phyloP scores from a whole-genome alignment of 2,797 vertebrate species.

The Simalia tracyae region DNA sequence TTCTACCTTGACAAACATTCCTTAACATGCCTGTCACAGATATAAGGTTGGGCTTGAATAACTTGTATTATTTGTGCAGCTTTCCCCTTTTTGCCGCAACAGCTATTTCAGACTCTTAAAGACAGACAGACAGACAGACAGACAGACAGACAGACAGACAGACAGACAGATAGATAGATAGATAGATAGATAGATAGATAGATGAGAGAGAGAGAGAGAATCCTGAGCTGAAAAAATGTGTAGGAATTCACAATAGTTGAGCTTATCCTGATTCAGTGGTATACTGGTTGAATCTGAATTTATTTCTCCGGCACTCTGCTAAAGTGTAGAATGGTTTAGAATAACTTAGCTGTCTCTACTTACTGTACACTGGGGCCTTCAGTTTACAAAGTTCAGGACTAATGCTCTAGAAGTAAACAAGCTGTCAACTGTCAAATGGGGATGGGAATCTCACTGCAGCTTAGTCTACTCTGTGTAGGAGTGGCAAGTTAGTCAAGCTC shows the following conservation, averaged over 20 bases:
- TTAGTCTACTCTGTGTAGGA: neutral
- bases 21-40: neutral
- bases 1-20: slow-evolving; percentile 1
- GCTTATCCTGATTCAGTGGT: neutral
- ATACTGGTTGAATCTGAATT: neutral
- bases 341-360: neutral
- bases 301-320: neutral
- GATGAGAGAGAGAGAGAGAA: no score
- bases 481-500: neutral
- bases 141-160: neutral
- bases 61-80: neutral
- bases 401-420: neutral
- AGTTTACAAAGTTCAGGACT: neutral
- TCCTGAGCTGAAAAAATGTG: neutral
- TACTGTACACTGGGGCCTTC: neutral
- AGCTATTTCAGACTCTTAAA: neutral
- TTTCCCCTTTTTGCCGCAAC: neutral
- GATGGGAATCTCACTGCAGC: neutral
- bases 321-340: neutral
- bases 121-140: neutral
- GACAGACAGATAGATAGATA: neutral
- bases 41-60: neutral
- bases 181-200: neutral
- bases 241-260: neutral
- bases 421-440: neutral